Percentiles rank a stretch among this genome's conserved stretches.
phyloP scores from a whole-genome alignment of 2,888 invertebrate genomes.

The Ecdyonurus torrentis region DNA sequence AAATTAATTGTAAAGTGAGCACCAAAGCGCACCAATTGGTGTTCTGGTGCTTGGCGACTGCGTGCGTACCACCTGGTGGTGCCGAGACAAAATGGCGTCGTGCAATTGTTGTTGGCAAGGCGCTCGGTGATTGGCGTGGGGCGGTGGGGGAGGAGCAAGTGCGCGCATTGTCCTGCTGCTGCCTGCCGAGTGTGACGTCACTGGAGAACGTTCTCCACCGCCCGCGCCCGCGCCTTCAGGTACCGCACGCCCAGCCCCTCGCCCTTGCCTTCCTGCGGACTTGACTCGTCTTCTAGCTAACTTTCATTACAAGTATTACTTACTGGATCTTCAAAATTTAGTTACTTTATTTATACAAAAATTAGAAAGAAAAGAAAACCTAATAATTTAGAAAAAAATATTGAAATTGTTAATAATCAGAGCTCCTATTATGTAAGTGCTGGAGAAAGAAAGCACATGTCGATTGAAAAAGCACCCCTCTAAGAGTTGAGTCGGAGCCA shows the following conservation, averaged over 20 bases:
- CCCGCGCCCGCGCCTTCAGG: not conserved
- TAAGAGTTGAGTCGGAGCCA: too few relatives aligned
- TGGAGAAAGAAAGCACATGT: too few relatives aligned
- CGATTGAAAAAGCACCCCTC: too few relatives aligned
- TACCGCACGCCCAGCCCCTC: not conserved
- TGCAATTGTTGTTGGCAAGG: not conserved
- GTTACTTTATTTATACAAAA: too few relatives aligned
- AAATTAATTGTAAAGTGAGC: too few relatives aligned
- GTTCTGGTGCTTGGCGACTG: not conserved
- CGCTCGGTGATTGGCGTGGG: not conserved
- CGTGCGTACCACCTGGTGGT: not conserved
- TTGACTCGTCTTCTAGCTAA: not conserved
- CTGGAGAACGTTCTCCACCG: not conserved
- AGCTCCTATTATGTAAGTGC: too few relatives aligned
- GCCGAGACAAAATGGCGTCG: conserved; percentile 3
- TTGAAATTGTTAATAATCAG: too few relatives aligned
- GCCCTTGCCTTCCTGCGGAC: not conserved
- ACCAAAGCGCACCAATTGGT: too few relatives aligned
- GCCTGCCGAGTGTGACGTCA: not conserved
- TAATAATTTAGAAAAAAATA: too few relatives aligned
- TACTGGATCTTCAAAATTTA: too few relatives aligned
- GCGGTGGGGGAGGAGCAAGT: not conserved
- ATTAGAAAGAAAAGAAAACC: too few relatives aligned
- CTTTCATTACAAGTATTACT: too few relatives aligned
- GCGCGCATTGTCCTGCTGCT: not conserved